A percentile compares a stretch with the other conserved stretches of the same genome.
Evolutionary conservation across 2,797 vertebrate species (phyloP).

Genomic region (Sebastes trivittatus): DNA sequence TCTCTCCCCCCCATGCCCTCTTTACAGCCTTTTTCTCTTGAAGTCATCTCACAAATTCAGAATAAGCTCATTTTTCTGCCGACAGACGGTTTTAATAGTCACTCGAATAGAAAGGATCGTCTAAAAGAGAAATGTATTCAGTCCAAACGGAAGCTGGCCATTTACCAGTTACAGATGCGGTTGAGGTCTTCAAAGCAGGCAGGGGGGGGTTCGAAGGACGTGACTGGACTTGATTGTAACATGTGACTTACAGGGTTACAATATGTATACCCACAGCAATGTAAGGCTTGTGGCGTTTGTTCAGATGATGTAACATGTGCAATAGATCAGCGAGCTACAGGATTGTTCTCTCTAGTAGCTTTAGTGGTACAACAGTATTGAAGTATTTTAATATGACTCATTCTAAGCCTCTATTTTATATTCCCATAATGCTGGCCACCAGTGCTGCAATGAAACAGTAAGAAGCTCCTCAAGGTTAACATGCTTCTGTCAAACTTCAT

Average conservation of each 20-base stretch:
- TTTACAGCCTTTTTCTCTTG: not conserved
- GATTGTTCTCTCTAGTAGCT: not conserved
- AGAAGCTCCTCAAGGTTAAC: not conserved
- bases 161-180: slow-evolving; percentile 7
- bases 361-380: not conserved
- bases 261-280: not conserved
- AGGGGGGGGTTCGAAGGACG: not conserved
- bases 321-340: not conserved
- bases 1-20: not conserved
- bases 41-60: slow-evolving; percentile 30
- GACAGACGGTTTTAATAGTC: slow-evolving; percentile 16
- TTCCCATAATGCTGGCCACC: not conserved
- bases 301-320: not conserved
- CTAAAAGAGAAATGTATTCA: slow-evolving; percentile 12
- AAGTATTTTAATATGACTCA: not conserved
- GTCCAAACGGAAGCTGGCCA: not conserved
- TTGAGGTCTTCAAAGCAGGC: slow-evolving; percentile 18
- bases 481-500: not conserved
- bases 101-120: slow-evolving; percentile 36
- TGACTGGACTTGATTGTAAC: slow-evolving; percentile 12
- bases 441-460: not conserved
- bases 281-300: slow-evolving; percentile 8
- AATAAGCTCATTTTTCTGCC: slow-evolving; percentile 20
- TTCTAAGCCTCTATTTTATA: not conserved
- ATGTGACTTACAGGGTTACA: slow-evolving; percentile 4